Conservation (phyloP, 2,113 vertebrate species). For the Passer domesticus region DNA sequence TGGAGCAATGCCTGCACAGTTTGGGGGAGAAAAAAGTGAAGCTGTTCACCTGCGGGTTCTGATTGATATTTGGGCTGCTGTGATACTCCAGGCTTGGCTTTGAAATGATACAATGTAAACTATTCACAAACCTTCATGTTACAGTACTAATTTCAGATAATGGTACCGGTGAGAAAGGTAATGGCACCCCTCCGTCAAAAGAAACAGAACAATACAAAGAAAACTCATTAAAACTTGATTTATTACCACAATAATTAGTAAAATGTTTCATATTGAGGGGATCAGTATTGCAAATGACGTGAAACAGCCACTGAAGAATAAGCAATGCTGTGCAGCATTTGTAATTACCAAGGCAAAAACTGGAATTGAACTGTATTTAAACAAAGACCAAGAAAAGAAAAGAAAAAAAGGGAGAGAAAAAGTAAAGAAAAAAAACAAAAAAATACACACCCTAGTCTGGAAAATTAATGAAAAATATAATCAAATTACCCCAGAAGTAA, state of each 20-base stretch:
- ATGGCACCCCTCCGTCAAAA: neutral
- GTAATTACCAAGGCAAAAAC: neutral
- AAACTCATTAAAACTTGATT: neutral
- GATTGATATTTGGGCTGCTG: neutral
- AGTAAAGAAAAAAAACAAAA: neutral
- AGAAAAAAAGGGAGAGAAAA: fast-evolving
- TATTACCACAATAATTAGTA: neutral
- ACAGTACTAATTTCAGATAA: neutral
- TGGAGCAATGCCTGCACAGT: neutral
- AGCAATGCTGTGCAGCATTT: neutral
- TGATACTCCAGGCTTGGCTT: neutral
- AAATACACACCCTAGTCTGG: neutral
- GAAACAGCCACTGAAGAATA: neutral
- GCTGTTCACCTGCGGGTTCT: neutral
- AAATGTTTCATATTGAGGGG: neutral
- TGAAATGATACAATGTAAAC: neutral
- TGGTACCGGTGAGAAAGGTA: neutral
- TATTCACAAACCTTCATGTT: neutral
- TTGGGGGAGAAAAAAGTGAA: neutral
- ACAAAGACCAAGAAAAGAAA: neutral
- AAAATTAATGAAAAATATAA: neutral
- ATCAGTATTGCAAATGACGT: neutral
- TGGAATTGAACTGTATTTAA: neutral
- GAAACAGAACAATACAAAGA: neutral
- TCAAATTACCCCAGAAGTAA: neutral